phyloP scores from a whole-genome alignment of 2,113 vertebrate species.

The Catharus fuscescens region DNA sequence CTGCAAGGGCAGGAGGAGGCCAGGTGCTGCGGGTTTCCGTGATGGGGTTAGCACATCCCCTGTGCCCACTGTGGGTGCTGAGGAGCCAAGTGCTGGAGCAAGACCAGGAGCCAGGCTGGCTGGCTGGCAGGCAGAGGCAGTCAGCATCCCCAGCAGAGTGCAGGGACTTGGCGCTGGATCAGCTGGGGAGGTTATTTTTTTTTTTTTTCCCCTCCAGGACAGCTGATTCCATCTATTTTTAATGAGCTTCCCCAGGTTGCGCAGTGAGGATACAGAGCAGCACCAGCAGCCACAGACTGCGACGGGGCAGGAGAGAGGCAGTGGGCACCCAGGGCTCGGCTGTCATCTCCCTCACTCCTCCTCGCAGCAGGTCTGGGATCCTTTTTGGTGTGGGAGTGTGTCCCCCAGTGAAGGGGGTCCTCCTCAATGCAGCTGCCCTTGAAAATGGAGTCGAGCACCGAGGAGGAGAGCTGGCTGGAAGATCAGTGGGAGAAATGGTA shows the following conservation, averaged over 20 bases:
- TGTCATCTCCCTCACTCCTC: not conserved
- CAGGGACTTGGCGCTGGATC: conserved; percentile 55
- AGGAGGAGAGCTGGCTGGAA: conserved; percentile 95
- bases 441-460: conserved; percentile 90
- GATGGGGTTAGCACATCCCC: conserved; percentile 52
- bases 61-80: not conserved
- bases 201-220: conserved; percentile 49
- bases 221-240: conserved; percentile 82
- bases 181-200: conserved; percentile 60
- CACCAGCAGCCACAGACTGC: conserved; percentile 47
- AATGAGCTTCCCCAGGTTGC: conserved; percentile 80
- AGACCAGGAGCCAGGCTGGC: conserved; percentile 43
- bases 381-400: not conserved
- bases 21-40: not conserved
- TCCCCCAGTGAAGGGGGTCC: conserved; percentile 51
- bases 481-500: conserved; percentile 99
- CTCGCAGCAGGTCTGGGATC: not conserved
- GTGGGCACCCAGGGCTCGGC: not conserved
- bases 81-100: not conserved
- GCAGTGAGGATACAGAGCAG: conserved; percentile 71
- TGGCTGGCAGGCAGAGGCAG: conserved; percentile 43
- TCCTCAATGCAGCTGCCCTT: conserved; percentile 83
- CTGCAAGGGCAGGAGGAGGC: conserved; percentile 64
- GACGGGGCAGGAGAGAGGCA: conserved; percentile 51
- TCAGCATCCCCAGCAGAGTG: conserved; percentile 9